phyloP scores from a whole-genome alignment of 2,113 vertebrate species.

The Willisornis vidua region DNA sequence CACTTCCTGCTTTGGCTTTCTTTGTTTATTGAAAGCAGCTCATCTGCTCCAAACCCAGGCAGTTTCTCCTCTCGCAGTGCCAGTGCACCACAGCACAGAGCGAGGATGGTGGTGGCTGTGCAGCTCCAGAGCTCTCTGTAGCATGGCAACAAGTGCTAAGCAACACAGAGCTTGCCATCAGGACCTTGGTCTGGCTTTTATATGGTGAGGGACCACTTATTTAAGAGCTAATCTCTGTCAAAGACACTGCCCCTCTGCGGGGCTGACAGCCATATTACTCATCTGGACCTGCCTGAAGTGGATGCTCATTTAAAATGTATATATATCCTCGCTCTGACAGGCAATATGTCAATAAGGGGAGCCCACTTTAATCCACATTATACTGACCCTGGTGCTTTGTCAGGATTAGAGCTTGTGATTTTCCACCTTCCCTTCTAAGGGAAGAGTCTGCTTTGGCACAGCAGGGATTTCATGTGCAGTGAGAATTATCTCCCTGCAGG shows the following conservation, averaged over 20 bases:
- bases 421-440: neutral
- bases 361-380: neutral
- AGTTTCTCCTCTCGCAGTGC: rapidly evolving
- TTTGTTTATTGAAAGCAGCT: neutral
- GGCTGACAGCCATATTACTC: neutral
- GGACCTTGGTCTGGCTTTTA: neutral
- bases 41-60: neutral
- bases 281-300: neutral
- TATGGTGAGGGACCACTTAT: neutral
- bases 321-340: neutral
- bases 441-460: neutral
- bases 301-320: neutral
- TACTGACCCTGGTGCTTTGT: neutral
- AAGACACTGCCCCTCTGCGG: neutral
- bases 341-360: neutral
- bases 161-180: neutral
- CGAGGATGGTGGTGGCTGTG: neutral
- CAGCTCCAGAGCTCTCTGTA: neutral
- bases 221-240: neutral
- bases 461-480: rapidly evolving
- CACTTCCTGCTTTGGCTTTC: rapidly evolving
- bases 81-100: rapidly evolving
- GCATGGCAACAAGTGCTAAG: slow-evolving; percentile 66
- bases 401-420: neutral
- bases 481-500: neutral